phyloP scores from a whole-genome alignment of 1,140 invertebrate genomes.

The Conus ventricosus region DNA sequence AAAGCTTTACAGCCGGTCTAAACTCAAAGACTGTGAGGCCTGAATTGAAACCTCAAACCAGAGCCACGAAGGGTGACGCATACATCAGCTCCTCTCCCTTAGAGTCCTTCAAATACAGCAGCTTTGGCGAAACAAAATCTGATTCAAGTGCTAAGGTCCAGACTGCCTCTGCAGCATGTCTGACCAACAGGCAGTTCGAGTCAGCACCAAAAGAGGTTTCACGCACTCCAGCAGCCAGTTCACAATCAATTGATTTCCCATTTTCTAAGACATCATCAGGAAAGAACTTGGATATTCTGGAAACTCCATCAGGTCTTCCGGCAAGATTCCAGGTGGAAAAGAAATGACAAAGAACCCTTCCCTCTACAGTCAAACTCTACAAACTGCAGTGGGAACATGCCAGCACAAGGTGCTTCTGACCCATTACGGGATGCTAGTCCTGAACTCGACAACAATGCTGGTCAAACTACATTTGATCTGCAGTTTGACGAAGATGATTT shows the following conservation, averaged over 20 bases:
- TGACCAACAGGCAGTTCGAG: background rate
- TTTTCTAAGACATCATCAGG: background rate
- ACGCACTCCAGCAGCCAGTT: too few species aligned
- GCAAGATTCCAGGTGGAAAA: background rate
- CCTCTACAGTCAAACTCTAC: background rate
- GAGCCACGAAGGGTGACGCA: background rate
- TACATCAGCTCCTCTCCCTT: background rate
- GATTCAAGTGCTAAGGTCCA: background rate
- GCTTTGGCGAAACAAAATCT: background rate
- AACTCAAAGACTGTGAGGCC: background rate
- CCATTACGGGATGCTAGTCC: background rate
- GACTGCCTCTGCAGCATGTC: background rate
- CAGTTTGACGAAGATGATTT: conserved; percentile 11
- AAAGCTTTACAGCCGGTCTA: background rate
- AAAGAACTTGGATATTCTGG: background rate
- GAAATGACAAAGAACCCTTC: background rate
- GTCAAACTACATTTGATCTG: background rate
- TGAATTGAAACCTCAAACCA: background rate
- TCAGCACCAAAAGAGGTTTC: background rate
- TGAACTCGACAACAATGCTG: background rate
- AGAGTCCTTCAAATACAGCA: background rate
- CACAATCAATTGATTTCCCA: too few species aligned
- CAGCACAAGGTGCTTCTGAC: background rate
- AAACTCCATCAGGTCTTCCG: background rate
- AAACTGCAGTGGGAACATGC: background rate